phyloP scores from a whole-genome alignment of 2,113 vertebrate genomes.

The Orycteropus afer region DNA sequence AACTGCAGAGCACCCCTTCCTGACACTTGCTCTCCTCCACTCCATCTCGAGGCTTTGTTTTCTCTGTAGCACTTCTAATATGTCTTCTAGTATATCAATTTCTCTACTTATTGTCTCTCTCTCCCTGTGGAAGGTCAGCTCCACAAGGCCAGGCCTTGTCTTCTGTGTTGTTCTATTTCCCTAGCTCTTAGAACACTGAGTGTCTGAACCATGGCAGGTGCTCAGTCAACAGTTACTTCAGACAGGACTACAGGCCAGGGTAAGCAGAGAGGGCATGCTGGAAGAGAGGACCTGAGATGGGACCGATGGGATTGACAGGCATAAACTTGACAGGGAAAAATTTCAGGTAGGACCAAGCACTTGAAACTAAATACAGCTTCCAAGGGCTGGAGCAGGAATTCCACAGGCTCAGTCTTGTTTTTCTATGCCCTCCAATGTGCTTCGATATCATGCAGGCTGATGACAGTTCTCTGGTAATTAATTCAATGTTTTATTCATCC shows the following conservation, averaged over 20 bases:
- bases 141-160: fast-evolving
- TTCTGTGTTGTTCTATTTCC: background rate
- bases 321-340: background rate
- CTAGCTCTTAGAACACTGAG: background rate
- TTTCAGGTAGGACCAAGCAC: background rate
- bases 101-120: background rate
- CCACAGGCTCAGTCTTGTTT: background rate
- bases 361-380: background rate
- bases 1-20: background rate
- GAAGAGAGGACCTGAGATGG: background rate
- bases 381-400: background rate
- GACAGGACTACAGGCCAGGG: background rate
- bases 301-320: background rate
- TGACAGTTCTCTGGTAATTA: slow-evolving; percentile 84
- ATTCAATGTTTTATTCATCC: slow-evolving; percentile 89
- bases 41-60: background rate
- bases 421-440: slow-evolving; percentile 25
- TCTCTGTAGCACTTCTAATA: background rate
- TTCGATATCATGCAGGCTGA: slow-evolving; percentile 73
- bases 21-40: background rate
- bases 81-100: background rate
- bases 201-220: background rate
- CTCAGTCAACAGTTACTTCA: background rate
- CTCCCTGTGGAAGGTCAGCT: background rate
- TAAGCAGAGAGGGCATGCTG: background rate